phyloP scores from a whole-genome alignment of 92 coral and sea anemone genomes.

The Porites cylindrica region DNA sequence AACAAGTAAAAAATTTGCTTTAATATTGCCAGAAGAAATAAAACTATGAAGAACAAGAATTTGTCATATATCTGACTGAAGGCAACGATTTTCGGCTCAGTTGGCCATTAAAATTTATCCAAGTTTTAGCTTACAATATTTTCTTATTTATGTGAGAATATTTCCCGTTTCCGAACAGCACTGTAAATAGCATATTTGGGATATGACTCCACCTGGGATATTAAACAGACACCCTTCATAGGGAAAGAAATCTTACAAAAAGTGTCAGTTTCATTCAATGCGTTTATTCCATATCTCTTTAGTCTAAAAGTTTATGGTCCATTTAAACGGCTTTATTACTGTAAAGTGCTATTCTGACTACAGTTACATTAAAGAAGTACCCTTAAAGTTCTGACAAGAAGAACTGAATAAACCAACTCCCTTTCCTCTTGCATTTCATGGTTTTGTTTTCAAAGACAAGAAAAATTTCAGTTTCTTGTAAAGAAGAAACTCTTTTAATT shows the following conservation, averaged over 20 bases:
- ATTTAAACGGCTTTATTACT: background rate
- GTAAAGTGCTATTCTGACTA: constrained; percentile 9
- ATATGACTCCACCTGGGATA: constrained; percentile 35
- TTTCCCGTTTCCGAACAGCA: constrained; percentile 27
- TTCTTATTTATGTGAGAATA: constrained; percentile 54
- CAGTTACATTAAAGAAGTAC: background rate
- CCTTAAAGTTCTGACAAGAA: background rate
- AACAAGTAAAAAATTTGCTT: background rate
- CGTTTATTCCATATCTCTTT: constrained; percentile 8
- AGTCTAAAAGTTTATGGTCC: background rate
- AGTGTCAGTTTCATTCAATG: constrained; percentile 15
- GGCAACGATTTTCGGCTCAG: background rate
- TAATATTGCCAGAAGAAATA: background rate
- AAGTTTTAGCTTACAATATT: constrained; percentile 34
- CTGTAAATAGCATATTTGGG: constrained; percentile 49
- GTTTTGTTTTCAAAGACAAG: background rate
- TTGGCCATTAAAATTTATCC: background rate
- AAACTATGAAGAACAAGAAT: background rate
- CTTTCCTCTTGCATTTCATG: background rate
- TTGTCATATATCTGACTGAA: background rate
- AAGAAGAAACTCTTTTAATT: background rate
- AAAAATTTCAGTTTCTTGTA: background rate
- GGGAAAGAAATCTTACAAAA: constrained; percentile 9
- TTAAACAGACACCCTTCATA: constrained; percentile 5
- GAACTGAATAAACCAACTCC: background rate